Evolutionary conservation across 2,113 vertebrate genomes (phyloP), one percentile per base, ranked within the genome.

Genomic region (Nycticryphes semicollaris): DNA sequence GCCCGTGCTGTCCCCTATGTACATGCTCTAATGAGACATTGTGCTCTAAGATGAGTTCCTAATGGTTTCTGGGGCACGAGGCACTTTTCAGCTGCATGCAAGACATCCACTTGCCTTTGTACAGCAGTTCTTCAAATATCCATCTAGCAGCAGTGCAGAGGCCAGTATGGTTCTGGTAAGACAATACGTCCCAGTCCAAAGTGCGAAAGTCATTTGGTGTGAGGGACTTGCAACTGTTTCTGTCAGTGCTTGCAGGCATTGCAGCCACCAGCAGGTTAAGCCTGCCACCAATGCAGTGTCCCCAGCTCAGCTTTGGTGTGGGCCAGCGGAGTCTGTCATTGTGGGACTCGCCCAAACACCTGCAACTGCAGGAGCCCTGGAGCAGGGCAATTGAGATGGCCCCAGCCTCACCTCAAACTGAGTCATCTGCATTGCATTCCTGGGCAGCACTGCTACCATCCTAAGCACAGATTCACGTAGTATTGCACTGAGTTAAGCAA

Each of bases 91-190:
- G 14, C 31, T 6, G 5, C 82, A 9, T 21, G 3, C 2, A 3
- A 47, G n/a, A 31, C 19, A 25, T 27, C 6, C 23, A 8, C 45
- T 21, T 20, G 27, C 35, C 27, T 35, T 59, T 21, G 18, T 37
- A 10, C 25, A 35, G 77, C 25, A 75, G 47, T 7, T 0, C 25
- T 60, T 68, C 39, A 9, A 4, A 14, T 3, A 30, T 3, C 37
- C 21, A 10, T 9, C 18, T 4, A 2, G n/a, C 43, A 53, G 24
- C 63, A 21, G 10, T 0, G 7, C 1, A 3, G 45, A 28, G 37
- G 6, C n/a, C 43, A 41, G 66, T 0, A 0, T 18, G 31, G 60
- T 2, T 0, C n/a, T 20, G 6, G 3, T 1, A 9, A 10, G 28
- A 13, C 2, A 0, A 4, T n/a, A 3, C n/a, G 25, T 35, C n/a